A percentile compares a stretch with the other conserved stretches of the same genome.
Evolutionary conservation across 2,797 vertebrate species (phyloP).

Genomic region (Coendou prehensilis): DNA sequence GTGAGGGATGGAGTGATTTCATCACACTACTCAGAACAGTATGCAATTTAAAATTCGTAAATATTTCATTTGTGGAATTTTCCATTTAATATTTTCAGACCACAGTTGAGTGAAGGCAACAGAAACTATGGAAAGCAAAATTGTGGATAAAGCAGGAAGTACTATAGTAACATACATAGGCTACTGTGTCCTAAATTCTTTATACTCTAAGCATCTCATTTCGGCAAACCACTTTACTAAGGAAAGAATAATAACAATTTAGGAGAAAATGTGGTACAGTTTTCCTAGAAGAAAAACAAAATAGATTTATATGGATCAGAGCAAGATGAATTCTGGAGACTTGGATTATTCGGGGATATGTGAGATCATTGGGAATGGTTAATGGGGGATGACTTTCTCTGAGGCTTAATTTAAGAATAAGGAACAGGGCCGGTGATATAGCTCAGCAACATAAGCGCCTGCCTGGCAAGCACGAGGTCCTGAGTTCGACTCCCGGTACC

Average conservation of each 20-base stretch:
- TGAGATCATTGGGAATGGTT: background rate
- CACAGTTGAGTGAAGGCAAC: background rate
- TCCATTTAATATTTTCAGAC: background rate
- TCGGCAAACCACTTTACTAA: constrained; percentile 40
- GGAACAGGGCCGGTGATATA: background rate
- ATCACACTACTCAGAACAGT: background rate
- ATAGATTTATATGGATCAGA: background rate
- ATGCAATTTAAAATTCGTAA: background rate
- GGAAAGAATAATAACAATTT: constrained; percentile 3
- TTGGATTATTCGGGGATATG: background rate
- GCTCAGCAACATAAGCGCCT: too few relatives aligned
- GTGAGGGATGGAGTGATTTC: background rate
- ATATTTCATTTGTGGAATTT: background rate
- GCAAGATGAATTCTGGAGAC: background rate
- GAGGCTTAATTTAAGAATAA: constrained; percentile 47
- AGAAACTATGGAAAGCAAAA: background rate
- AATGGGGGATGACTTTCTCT: background rate
- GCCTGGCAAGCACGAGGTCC: too few relatives aligned
- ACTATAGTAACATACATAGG: background rate
- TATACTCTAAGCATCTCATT: constrained; percentile 11
- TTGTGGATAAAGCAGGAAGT: too few relatives aligned
- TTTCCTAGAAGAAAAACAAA: constrained; percentile 42
- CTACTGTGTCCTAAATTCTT: constrained; percentile 5
- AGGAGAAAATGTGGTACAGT: background rate
- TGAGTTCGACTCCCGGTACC: too few relatives aligned